Evolutionary conservation across 2,797 vertebrate species (phyloP).

Genomic region (Amazonetta brasiliensis): DNA sequence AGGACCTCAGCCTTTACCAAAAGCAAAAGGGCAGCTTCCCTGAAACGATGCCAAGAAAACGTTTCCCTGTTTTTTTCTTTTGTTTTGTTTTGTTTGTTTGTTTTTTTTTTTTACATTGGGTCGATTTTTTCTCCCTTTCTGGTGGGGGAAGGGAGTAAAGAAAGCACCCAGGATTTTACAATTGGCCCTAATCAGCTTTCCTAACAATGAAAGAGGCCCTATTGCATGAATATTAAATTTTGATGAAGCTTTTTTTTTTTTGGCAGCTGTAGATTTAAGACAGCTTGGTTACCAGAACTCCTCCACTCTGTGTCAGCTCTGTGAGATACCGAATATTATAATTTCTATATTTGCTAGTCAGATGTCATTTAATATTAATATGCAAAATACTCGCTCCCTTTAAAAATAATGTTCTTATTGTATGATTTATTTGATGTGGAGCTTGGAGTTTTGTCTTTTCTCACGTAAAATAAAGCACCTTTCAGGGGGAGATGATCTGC

Average conservation of each 20-base stretch:
- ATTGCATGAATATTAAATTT: constrained; percentile 65
- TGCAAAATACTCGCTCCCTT: constrained; percentile 65
- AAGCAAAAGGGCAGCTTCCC: constrained; percentile 14
- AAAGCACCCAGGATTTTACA: constrained; percentile 20
- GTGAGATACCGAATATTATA: constrained; percentile 36
- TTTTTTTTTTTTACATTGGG: neutral
- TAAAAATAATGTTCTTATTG: constrained; percentile 70
- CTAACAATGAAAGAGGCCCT: constrained; percentile 50
- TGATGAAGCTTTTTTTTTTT: constrained; percentile 34
- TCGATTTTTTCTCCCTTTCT: neutral
- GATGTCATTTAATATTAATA: constrained; percentile 68
- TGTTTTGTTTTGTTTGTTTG: neutral
- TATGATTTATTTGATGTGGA: constrained; percentile 71
- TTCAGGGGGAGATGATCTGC: constrained; percentile 61
- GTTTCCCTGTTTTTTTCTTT: neutral
- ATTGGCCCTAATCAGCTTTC: constrained; percentile 42
- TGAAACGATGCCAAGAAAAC: constrained; percentile 37
- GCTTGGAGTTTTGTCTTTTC: constrained; percentile 63
- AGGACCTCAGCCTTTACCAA: constrained; percentile 17
- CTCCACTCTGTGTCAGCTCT: constrained; percentile 31
- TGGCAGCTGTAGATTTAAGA: constrained; percentile 44
- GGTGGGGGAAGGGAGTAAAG: neutral
- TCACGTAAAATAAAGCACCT: constrained; percentile 64
- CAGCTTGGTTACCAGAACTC: constrained; percentile 47
- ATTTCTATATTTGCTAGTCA: constrained; percentile 58